Base-by-base conservation (phyloP, 2,888 invertebrate species). In the Cataglyphis cursor region DNA sequence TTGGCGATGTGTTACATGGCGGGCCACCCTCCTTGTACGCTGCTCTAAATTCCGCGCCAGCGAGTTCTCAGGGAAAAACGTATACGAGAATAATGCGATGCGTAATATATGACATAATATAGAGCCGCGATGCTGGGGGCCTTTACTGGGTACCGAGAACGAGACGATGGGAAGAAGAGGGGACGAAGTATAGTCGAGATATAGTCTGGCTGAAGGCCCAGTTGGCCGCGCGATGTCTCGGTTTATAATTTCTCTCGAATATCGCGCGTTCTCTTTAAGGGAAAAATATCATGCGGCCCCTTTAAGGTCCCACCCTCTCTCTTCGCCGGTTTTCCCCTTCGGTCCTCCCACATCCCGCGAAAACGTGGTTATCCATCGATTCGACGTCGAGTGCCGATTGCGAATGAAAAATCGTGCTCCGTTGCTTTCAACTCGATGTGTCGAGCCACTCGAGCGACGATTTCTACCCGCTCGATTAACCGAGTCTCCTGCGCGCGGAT, bases 1-100 rank as follows among this genome's bases (percentile, higher is more conserved):
- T 92, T 89, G 91, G 90, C 92, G 90, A 91, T 90, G 91, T 87
- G 89, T 91, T 92, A 87, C 85, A 84, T 70, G n/a, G 87, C 82
- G 59, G 59, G 72, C 70, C 66, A 81, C 70, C 68, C 78, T 75
- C 81, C 82, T 76, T 82, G 84, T 38, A 31, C 65, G 44, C 35
- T 82, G 85, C 62, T 88, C 91, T 76, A 87, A 87, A 88, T 91
- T 90, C 86, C 74, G 72, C 76, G 84, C 85, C 83, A 85, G 82
- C 87, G 82, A 85, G 85, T 87, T 72, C 85, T 83, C 75, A n/a
- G 65, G 82, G 78, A 80, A 87, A 84, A 88, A 91, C 87, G 85
- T 82, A 86, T 87, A 51, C 48, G 48, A 88, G 86, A 88, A 90
- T 87, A 92, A 91, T 92, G 92, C 88, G 89, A 91, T 88, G 91